phyloP scores from a whole-genome alignment of 2,113 vertebrate species.

The Gasterosteus nipponicus region DNA sequence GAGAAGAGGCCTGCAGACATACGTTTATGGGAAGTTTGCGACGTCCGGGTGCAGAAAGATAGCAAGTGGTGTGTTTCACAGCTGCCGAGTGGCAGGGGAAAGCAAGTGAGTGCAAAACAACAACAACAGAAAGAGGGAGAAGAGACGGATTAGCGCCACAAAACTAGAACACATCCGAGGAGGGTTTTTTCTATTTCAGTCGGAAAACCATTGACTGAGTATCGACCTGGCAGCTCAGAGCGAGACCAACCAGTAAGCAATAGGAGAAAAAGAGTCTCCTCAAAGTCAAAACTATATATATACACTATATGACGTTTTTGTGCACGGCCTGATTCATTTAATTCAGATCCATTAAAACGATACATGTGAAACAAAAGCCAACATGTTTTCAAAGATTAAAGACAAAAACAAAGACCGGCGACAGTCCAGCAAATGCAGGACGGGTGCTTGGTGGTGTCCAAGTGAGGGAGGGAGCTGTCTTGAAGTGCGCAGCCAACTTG shows the following conservation, averaged over 20 bases:
- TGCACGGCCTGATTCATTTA: background rate
- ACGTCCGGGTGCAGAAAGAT: constrained; percentile 22
- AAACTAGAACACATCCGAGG: constrained; percentile 20
- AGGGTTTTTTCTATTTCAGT: constrained; percentile 42
- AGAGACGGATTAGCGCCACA: constrained; percentile 19
- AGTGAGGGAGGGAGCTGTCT: constrained; percentile 20
- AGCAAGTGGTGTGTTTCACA: constrained; percentile 41
- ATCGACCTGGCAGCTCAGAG: constrained; percentile 38
- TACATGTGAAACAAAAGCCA: background rate
- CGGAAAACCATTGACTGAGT: constrained; percentile 36
- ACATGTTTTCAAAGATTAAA: background rate
- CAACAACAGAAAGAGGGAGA: background rate
- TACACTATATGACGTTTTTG: background rate
- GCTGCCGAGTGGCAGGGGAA: constrained; percentile 29
- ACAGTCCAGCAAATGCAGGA: constrained; percentile 1
- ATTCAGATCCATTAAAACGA: background rate
- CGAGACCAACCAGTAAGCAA: constrained; percentile 1
- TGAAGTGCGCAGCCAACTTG: constrained; percentile 2
- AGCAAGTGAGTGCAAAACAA: constrained; percentile 7
- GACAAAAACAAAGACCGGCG: background rate
- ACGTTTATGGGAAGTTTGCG: constrained; percentile 33
- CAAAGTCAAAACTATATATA: constrained; percentile 3
- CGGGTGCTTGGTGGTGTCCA: background rate
- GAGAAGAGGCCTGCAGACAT: constrained; percentile 29
- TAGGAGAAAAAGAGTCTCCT: background rate